A percentile compares a stretch with the other conserved stretches of the same genome.
phyloP scores from a whole-genome alignment of 2,888 invertebrate genomes.

The Leptinotarsa haldemani region DNA sequence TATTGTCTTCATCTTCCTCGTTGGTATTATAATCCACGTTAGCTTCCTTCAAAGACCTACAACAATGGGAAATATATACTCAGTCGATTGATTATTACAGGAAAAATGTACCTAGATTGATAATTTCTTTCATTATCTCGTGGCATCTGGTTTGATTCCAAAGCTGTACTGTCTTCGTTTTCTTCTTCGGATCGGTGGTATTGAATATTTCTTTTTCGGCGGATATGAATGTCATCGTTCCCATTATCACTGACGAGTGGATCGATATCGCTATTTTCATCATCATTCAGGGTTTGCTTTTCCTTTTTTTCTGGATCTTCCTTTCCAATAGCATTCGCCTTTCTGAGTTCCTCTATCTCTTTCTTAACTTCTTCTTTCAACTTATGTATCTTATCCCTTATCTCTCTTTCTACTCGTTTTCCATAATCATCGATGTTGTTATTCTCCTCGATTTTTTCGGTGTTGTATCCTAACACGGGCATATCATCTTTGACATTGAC shows the following conservation, averaged over 20 bases:
- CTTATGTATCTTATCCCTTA: slow-evolving; percentile 53
- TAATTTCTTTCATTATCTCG: background rate
- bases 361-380: slow-evolving; percentile 56
- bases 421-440: slow-evolving; percentile 44
- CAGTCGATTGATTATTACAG: background rate
- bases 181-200: background rate
- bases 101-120: background rate
- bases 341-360: slow-evolving; percentile 48
- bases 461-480: slow-evolving; percentile 13
- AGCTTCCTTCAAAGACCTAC: slow-evolving; percentile 22
- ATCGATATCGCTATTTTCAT: slow-evolving; percentile 58
- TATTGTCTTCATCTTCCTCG: slow-evolving; percentile 2
- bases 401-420: slow-evolving; percentile 52
- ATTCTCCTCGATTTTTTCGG: slow-evolving; percentile 4
- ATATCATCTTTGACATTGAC: slow-evolving; percentile 6
- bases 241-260: slow-evolving; percentile 52
- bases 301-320: slow-evolving; percentile 5
- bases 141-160: background rate
- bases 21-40: slow-evolving; percentile 11
- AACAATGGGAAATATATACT: background rate
- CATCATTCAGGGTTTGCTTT: slow-evolving; percentile 50
- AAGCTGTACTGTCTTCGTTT: background rate
- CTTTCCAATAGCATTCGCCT: background rate
- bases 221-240: slow-evolving; percentile 52
- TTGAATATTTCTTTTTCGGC: slow-evolving; percentile 52